Base-by-base conservation (phyloP, 2,888 invertebrate species). In the Amphiduros pacificus region DNA sequence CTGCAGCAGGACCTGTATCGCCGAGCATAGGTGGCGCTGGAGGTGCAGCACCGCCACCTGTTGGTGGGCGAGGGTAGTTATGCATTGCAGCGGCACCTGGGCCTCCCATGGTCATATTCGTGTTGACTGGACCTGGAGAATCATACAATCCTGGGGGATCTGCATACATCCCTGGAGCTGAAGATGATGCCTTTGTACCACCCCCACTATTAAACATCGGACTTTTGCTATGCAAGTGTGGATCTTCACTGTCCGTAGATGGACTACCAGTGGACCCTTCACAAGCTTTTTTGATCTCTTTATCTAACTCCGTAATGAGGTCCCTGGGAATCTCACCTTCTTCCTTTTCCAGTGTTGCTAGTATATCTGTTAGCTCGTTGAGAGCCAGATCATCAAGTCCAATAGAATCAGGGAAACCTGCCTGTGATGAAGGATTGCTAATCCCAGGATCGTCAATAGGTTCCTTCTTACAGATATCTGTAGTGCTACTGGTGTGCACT, bases 261-360 rank as follows among this genome's bases (percentile, higher is more conserved):
- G 41, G 24, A 27, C 49, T 20, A n/a, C 9, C 51, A 20, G 28
- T 4, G 20, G 29, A 29, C 20, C 40, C 55, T 27, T 41, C 55
- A 36, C 31, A 55, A 4, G 17, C 40, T 28, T 44, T 36, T 36
- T 55, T 60, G 48, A 53, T 27, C 26, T 48, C 60, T 17, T 54
- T 56, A 20, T 62, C 59, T 9, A 55, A 32, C n/a, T 62, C 62
- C 31, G 51, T 53, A 17, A 62, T 52, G 29, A 62, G 52, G 14
- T 62, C 62, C n/a, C 66, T 11, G 63, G 71, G 57, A 66, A 68
- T 62, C 56, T 64, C 52, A 61, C 69, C 70, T 36, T 71, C 74
- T 55, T 93, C 93, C 73, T 93, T 91, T 74, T 93, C 93, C 64
- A 93, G 85, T 0, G 92, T 91, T 6, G 90, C 91, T 11, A 92